Percentiles rank a stretch among this genome's conserved stretches.
Conservation (phyloP, 2,888 invertebrate genomes). For the Drosophila ustulata region DNA sequence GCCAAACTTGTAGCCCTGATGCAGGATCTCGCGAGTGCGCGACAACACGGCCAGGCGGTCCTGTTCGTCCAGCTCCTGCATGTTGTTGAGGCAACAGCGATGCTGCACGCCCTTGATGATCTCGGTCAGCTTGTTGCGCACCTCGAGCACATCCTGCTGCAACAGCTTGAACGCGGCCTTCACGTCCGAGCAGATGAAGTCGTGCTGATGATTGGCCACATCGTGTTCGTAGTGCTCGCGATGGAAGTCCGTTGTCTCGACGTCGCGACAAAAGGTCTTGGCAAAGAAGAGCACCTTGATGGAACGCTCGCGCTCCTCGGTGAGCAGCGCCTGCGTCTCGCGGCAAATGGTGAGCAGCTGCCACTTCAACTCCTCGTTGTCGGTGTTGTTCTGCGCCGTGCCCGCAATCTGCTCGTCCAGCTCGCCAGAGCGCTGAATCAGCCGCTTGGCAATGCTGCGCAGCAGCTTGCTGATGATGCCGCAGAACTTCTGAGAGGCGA, state of each 20-base stretch:
- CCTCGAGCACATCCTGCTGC: conserved; percentile 85
- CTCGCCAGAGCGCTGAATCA: conserved; percentile 85
- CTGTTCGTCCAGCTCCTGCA: conserved; percentile 79
- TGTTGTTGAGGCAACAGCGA: conserved; percentile 81
- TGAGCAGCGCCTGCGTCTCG: conserved; percentile 92
- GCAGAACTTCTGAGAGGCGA: conserved; percentile 92
- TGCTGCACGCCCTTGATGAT: conserved; percentile 83
- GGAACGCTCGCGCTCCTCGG: conserved; percentile 91
- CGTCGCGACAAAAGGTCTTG: conserved; percentile 90
- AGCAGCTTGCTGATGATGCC: conserved; percentile 86
- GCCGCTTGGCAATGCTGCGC: conserved; percentile 85
- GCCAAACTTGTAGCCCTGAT: conserved; percentile 95
- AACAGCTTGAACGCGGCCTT: conserved; percentile 87
- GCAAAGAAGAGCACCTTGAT: conserved; percentile 93
- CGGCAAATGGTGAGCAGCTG: conserved; percentile 88
- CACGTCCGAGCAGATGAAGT: conserved; percentile 87
- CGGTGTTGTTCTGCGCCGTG: conserved; percentile 76
- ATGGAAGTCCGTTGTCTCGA: conserved; percentile 86
- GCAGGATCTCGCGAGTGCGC: conserved; percentile 90
- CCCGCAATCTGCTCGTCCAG: conserved; percentile 82
- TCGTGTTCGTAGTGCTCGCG: conserved; percentile 84
- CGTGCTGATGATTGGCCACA: conserved; percentile 82
- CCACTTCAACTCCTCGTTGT: conserved; percentile 83
- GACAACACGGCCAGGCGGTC: conserved; percentile 86
- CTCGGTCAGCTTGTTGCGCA: conserved; percentile 84